phyloP scores from a whole-genome alignment of 2,113 vertebrate genomes.

The Dicrurus megarhynchus region DNA sequence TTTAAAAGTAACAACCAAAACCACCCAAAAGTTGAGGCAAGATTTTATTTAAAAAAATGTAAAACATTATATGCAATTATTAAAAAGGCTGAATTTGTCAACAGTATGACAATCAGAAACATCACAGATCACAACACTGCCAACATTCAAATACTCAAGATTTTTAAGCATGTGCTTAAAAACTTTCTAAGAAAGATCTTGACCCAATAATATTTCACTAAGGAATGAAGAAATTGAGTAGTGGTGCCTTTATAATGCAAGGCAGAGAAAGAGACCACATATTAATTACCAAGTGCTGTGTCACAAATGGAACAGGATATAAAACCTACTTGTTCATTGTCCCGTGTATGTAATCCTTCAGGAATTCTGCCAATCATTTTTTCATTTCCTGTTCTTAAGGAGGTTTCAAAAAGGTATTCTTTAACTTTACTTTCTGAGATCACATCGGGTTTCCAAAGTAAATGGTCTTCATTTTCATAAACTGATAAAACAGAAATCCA shows the following conservation, averaged over 20 bases:
- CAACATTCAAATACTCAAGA: neutral
- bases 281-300: neutral
- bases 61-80: neutral
- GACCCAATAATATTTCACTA: neutral
- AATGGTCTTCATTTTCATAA: slow-evolving; percentile 91
- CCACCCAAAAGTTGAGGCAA: neutral
- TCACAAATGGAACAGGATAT: neutral
- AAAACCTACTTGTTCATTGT: slow-evolving; percentile 88
- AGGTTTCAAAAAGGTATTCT: slow-evolving; percentile 86
- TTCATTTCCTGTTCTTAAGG: slow-evolving; percentile 80
- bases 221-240: neutral
- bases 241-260: neutral
- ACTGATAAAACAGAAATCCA: slow-evolving; percentile 71
- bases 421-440: slow-evolving; percentile 89
- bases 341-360: slow-evolving; percentile 80
- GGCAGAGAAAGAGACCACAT: neutral
- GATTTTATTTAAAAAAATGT: neutral
- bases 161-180: neutral
- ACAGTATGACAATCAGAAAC: neutral
- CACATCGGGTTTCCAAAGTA: slow-evolving; percentile 89
- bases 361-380: slow-evolving; percentile 74
- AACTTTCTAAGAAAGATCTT: neutral
- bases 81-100: neutral
- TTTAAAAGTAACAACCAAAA: neutral
- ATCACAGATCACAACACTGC: neutral